Percentiles rank a stretch among this genome's conserved stretches.
These are phyloP conservation scores for Formicarius rufipectus DNA, from an alignment of 2,113 vertebrate genomes.

Conservation along the genomic window DNA sequence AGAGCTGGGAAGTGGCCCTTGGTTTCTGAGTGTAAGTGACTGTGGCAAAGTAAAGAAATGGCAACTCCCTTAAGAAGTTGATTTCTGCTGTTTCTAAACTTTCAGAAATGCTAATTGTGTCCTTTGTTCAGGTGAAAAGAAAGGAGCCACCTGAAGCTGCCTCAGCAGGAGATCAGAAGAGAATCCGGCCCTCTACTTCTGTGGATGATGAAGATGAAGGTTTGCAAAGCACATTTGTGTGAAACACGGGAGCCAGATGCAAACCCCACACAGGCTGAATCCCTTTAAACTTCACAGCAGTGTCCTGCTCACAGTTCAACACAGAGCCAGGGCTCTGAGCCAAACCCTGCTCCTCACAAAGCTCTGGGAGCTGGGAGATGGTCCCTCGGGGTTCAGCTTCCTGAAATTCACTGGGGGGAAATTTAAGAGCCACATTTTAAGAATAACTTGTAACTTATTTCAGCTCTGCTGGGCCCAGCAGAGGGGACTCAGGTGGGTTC, in stretches of 20 bases:
- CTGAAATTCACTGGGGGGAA: background rate
- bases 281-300: slow-evolving; percentile 34
- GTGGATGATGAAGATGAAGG: slow-evolving; percentile 97
- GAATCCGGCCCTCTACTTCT: slow-evolving; percentile 88
- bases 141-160: slow-evolving; percentile 93
- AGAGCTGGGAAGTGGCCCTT: background rate
- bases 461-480: slow-evolving; percentile 4
- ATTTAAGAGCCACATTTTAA: background rate
- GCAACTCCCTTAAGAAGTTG: slow-evolving; percentile 43
- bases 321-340: slow-evolving; percentile 7
- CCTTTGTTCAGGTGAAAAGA: slow-evolving; percentile 88
- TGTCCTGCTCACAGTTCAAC: background rate
- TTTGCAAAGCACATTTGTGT: slow-evolving; percentile 59
- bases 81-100: slow-evolving; percentile 36
- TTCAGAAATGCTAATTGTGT: slow-evolving; percentile 60
- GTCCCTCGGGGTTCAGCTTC: background rate
- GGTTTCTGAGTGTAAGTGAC: slow-evolving; percentile 17
- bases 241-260: slow-evolving; percentile 9
- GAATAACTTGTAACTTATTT: background rate
- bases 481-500: slow-evolving; percentile 44
- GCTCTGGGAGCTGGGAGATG: background rate
- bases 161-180: slow-evolving; percentile 87
- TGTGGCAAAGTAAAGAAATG: background rate
- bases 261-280: background rate
- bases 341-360: background rate